phyloP scores from a whole-genome alignment of 2,113 vertebrate genomes.

The Catharus bicknelli region DNA sequence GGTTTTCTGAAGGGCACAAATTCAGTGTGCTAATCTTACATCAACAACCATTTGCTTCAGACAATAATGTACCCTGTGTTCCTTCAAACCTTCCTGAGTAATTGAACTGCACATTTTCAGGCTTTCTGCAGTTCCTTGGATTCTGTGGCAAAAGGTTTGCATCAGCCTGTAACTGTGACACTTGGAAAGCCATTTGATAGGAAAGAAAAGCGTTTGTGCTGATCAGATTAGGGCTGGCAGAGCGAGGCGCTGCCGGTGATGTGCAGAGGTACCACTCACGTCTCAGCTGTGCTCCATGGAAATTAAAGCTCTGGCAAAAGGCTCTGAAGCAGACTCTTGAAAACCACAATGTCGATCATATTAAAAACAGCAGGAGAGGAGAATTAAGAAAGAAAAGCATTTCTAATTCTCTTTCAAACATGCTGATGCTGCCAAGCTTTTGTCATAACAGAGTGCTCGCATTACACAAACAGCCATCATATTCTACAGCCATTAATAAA shows the following conservation, averaged over 20 bases:
- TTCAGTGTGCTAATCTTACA: neutral
- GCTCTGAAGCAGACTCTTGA: slow-evolving; percentile 65
- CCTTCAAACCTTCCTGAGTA: slow-evolving; percentile 2
- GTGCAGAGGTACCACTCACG: slow-evolving; percentile 44
- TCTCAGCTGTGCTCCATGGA: slow-evolving; percentile 73
- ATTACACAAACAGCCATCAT: slow-evolving; percentile 73
- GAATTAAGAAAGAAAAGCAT: slow-evolving; percentile 84
- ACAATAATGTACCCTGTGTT: slow-evolving; percentile 9
- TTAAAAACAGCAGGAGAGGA: slow-evolving; percentile 80
- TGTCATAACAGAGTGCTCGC: slow-evolving; percentile 76
- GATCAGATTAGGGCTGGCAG: slow-evolving; percentile 49
- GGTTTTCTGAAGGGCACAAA: neutral
- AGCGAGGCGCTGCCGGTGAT: neutral
- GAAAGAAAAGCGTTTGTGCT: neutral
- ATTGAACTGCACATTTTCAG: neutral
- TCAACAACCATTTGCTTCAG: slow-evolving; percentile 1
- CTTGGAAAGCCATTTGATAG: slow-evolving; percentile 27
- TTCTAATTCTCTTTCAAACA: slow-evolving; percentile 80
- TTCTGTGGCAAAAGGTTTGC: slow-evolving; percentile 37
- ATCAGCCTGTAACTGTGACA: slow-evolving; percentile 24
- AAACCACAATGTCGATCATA: slow-evolving; percentile 79
- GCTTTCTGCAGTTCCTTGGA: neutral
- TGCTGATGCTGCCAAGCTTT: slow-evolving; percentile 74
- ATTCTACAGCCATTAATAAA: slow-evolving; percentile 70
- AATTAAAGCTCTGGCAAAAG: slow-evolving; percentile 77